Base-by-base conservation (phyloP, 2,797 vertebrate species). In the Loris lydekkerianus region DNA sequence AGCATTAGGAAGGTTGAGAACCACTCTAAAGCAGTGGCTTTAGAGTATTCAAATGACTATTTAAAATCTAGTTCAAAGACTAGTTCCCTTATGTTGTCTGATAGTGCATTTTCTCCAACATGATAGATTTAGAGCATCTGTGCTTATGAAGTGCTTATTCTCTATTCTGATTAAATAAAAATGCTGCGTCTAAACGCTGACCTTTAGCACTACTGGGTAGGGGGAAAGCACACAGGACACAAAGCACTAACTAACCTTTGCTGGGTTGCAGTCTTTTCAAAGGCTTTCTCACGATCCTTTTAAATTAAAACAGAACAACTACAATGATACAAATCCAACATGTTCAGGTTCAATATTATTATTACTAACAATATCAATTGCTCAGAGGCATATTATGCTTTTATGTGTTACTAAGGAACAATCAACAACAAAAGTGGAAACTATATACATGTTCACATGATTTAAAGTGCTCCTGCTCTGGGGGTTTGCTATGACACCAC, bases 11-110 rank as follows among this genome's bases (percentile, higher is more conserved):
- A 53, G 14, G 14, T 53, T 53, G 49, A 53, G 49, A 53, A 53
- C 49, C 49, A 53, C 49, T 53, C 34, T 34, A 34, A 34, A 34
- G 34, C 34, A 34, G 34, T 34, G 34, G 49, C 49, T 53, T 72
- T 25, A 88, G 67, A 53, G 81, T 61, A 75, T 86, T 89, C 89
- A 60, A 70, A 80, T 27, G 75, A 84, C 75, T 53, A 43, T 60
- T 37, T 46, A 27, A 73, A 67, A 25, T 65, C 37, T 37, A 37
- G 23, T 40, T 81, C 72, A 31, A 75, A 87, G 63, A 85, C 34
- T 1, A 25, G 67, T n/a, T 75, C 37, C 10, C 82, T n/a, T 2
- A 10, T 21, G 11, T 29, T 56, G 21, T 69, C n/a, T 11, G 23
- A 58, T 0, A 40, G 10, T 23, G 6, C 20, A 21, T 86, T 88